Base-by-base conservation (phyloP, 2,113 vertebrate genomes). In the Malurus elegans region DNA sequence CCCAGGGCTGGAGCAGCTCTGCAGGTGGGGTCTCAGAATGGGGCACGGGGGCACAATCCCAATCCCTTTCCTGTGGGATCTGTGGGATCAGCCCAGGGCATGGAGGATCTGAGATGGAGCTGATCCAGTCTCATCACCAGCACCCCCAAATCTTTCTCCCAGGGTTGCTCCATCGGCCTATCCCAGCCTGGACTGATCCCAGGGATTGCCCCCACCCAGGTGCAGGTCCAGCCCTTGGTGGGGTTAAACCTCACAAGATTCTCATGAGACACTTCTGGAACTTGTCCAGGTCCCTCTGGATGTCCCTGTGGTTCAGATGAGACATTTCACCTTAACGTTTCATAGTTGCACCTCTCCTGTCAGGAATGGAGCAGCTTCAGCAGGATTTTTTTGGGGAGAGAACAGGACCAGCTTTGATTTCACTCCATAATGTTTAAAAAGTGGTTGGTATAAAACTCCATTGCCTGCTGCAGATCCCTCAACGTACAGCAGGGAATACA, bases 221-320 rank as follows among this genome's bases (percentile, higher is more conserved):
- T 8, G 31, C 36, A 58, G 36, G 34, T 4, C 12, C 71, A 51
- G 20, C 44, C 31, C 83, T 26, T 18, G 45, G 32, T 31, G 45
- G 2, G 18, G 54, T 61, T 9, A 18, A 60, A 53, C 45, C 54
- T 53, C 84, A 10, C 0, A 0, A 17, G 23, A 38, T 61, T 24
- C 47, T 47, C 4, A 0, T 14, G n/a, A n/a, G 65, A 47, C 24
- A 28, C 14, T 28, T 3, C 40, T 31, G 12, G 40, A 47, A 8
- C 61, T 21, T 48, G 9, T 18, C 40, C 70, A 54, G n/a, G 14
- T 16, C 40, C n/a, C 45, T 26, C 16, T 67, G 76, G 51, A 14
- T 1, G 2, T 1, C 8, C 12, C 38, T 4, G 0, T 12, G 54
- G 29, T 15, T 67, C 70, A 54, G 24, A 3, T 26, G 62, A 26